These are phyloP conservation scores for Arge pagana DNA, from an alignment of 2,888 invertebrate genomes.

Conservation along the genomic window DNA sequence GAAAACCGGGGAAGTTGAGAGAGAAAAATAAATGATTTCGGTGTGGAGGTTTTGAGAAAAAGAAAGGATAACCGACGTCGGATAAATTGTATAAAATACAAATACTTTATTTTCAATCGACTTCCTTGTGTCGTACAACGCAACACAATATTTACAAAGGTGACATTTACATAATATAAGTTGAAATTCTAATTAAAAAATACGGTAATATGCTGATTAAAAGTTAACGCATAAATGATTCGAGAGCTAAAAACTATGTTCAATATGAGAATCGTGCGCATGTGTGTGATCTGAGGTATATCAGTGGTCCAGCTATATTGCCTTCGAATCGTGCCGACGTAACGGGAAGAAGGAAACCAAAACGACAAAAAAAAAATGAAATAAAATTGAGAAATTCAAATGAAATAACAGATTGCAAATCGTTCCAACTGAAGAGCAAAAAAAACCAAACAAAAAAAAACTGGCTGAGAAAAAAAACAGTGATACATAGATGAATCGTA, in stretches of 20 bases:
- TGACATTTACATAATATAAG: constrained; percentile 45
- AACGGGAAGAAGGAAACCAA: too few relatives aligned
- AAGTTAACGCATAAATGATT: constrained; percentile 38
- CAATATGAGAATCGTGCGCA: constrained; percentile 30
- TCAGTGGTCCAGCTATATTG: constrained; percentile 35
- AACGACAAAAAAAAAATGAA: too few relatives aligned
- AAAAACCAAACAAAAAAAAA: too few relatives aligned
- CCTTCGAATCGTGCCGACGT: constrained; percentile 5
- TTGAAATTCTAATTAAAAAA: constrained; percentile 43
- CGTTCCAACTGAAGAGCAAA: too few relatives aligned
- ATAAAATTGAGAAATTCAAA: too few relatives aligned
- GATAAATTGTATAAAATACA: constrained; percentile 54
- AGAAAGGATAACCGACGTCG: too few relatives aligned
- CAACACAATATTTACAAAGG: constrained; percentile 43
- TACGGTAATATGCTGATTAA: constrained; percentile 36
- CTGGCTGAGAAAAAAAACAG: too few relatives aligned
- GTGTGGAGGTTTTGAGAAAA: too few relatives aligned
- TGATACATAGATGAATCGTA: too few relatives aligned
- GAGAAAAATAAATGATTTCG: too few relatives aligned
- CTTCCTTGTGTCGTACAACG: constrained; percentile 37
- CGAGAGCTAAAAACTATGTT: constrained; percentile 27
- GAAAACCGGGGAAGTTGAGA: too few relatives aligned
- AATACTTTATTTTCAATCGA: constrained; percentile 55
- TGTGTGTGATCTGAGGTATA: constrained; percentile 35
- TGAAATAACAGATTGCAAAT: too few relatives aligned